phyloP scores from a whole-genome alignment of 2,797 vertebrate genomes.

The Knipowitschia caucasica region DNA sequence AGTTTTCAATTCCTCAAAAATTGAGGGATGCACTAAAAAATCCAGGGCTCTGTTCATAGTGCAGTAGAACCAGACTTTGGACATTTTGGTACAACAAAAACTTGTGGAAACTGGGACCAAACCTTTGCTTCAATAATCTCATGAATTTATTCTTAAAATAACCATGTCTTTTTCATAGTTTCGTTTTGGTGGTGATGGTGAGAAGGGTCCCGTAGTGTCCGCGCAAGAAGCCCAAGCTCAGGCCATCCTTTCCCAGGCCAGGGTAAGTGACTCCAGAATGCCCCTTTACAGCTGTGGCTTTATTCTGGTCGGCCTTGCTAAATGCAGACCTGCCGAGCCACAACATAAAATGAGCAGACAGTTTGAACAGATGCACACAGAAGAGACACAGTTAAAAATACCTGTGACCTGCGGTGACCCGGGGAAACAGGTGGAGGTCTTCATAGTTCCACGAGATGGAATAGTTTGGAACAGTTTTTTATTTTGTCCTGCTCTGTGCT shows the following conservation, averaged over 20 bases:
- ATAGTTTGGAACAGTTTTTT: not conserved
- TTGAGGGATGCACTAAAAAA: too few species aligned
- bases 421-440: slow-evolving; percentile 65
- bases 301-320: slow-evolving; percentile 47
- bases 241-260: slow-evolving; percentile 95
- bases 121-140: too few species aligned
- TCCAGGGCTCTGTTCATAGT: too few species aligned
- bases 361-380: slow-evolving; percentile 60
- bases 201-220: slow-evolving; percentile 91
- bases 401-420: slow-evolving; percentile 44
- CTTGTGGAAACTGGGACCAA: too few species aligned
- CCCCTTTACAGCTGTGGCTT: slow-evolving; percentile 32
- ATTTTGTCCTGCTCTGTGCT: too few species aligned
- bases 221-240: slow-evolving; percentile 98
- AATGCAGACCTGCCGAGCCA: slow-evolving; percentile 59
- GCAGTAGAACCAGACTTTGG: too few species aligned
- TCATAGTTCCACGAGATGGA: not conserved
- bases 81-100: too few species aligned
- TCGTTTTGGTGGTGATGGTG: slow-evolving; percentile 90
- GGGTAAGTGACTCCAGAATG: slow-evolving; percentile 72
- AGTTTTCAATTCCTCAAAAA: too few species aligned
- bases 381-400: slow-evolving; percentile 70
- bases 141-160: not conserved
- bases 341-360: slow-evolving; percentile 50
- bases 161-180: slow-evolving; percentile 75